Base-by-base conservation (phyloP, 2,888 invertebrate species). In the Drosophila lacicola region DNA sequence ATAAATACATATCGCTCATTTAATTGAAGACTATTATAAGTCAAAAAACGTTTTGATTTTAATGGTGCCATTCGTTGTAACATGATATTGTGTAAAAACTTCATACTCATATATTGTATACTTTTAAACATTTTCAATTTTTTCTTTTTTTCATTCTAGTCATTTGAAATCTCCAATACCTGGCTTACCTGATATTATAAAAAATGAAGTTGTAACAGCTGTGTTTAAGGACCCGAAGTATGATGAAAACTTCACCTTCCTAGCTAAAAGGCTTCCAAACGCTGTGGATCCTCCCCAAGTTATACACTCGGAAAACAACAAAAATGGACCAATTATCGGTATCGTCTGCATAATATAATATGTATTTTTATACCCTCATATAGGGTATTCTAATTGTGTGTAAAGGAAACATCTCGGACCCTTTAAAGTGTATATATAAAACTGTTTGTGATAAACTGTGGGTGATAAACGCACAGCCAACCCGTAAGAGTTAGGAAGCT, bases 151-250 rank as follows among this genome's bases (percentile, higher is more conserved):
- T 33, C 21, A 14, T 68, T 74, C 82, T 17, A 87, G 95, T 1
- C 94, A 94, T 44, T 93, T 97, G 19, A 90, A 94, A 8, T 96
- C 96, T 0, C 97, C 97, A 0, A 95, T 97, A 54, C 93, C 93
- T 33, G 96, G 96, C 0, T 93, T 96, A 58, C 93, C 94, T n/a
- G 94, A 95, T 9, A 93, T 95, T 49, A 90, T 93, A 3, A 93
- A 93, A 50, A 96, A 95, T 92, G 90, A 88, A 13, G 95, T 94
- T 65, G 93, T 93, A 73, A 95, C 96, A 90, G 95, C 96, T 3
- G 93, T 95, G 60, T 98, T 93, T 93, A 93, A 95, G 61, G 98
- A 98, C 93, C 98, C 98, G 0, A 93, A 94, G 81, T 98, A 95
- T 93, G 93, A 94, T 0, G 94, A 93, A 3, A 95, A 95, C 83